Conservation (phyloP, 2,888 invertebrate genomes). For the Acanthoscelides obtectus region DNA sequence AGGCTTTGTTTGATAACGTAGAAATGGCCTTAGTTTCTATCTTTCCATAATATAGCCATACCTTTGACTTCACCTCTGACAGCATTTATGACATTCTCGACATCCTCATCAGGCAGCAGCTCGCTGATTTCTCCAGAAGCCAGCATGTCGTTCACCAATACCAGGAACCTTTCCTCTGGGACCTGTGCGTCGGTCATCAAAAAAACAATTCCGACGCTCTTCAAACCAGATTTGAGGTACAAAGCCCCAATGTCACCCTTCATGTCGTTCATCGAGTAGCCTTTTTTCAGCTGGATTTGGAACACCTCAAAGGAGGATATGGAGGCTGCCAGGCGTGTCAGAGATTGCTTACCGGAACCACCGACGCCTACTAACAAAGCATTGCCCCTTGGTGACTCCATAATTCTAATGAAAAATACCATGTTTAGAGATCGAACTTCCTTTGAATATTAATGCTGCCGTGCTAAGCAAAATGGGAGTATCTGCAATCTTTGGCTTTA, state of each 20-base stretch:
- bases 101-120: slow-evolving; percentile 83
- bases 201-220: slow-evolving; percentile 75
- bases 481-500: too few relatives aligned
- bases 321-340: slow-evolving; percentile 83
- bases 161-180: slow-evolving; percentile 84
- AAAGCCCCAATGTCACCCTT: slow-evolving; percentile 67
- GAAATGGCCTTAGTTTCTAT: too few relatives aligned
- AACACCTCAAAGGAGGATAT: slow-evolving; percentile 90
- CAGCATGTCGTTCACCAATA: slow-evolving; percentile 87
- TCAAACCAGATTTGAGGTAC: slow-evolving; percentile 85
- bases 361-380: slow-evolving; percentile 91
- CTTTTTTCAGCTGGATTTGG: slow-evolving; percentile 87
- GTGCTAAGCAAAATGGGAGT: too few relatives aligned
- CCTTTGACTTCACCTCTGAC: slow-evolving; percentile 77
- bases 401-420: too few relatives aligned
- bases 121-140: slow-evolving; percentile 94
- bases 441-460: too few relatives aligned
- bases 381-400: slow-evolving; percentile 89
- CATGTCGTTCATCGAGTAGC: slow-evolving; percentile 77
- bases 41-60: neutral
- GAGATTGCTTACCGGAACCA: slow-evolving; percentile 90
- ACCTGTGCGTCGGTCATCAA: slow-evolving; percentile 93
- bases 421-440: too few relatives aligned
- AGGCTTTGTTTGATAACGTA: too few relatives aligned
- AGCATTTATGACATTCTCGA: slow-evolving; percentile 77